Percentiles rank a stretch among this genome's conserved stretches.
phyloP scores from a whole-genome alignment of 2,797 vertebrate species.

The Diceros bicornis region DNA sequence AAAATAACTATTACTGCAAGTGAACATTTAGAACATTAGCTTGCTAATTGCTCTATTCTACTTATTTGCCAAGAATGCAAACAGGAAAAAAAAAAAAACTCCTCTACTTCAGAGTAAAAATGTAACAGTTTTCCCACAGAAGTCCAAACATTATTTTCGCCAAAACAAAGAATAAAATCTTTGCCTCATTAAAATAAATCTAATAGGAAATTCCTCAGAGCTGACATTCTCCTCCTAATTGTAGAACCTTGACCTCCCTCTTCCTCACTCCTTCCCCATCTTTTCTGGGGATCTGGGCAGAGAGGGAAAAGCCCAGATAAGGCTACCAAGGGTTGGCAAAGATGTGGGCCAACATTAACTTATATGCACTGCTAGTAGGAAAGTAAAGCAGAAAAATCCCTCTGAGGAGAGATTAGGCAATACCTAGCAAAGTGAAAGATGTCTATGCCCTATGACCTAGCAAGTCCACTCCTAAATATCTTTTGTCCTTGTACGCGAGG shows the following conservation, averaged over 20 bases:
- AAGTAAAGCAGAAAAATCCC: background rate
- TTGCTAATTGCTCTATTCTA: slow-evolving; percentile 69
- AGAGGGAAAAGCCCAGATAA: background rate
- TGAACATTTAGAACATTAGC: slow-evolving; percentile 74
- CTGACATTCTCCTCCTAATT: slow-evolving; percentile 32
- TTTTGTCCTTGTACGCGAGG: background rate
- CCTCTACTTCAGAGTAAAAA: slow-evolving; percentile 58
- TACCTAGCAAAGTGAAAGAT: background rate
- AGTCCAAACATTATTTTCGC: slow-evolving; percentile 63
- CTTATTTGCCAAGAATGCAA: slow-evolving; percentile 71
- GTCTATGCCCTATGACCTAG: background rate
- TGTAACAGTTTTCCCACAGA: slow-evolving; percentile 44
- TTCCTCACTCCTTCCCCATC: background rate
- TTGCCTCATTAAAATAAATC: slow-evolving; percentile 63
- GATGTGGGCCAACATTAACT: background rate
- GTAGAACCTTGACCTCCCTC: background rate
- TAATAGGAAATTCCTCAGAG: slow-evolving; percentile 60
- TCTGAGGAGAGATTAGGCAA: background rate
- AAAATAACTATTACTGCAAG: slow-evolving; percentile 70
- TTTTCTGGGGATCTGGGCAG: background rate
- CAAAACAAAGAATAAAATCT: slow-evolving; percentile 63
- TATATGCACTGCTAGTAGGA: background rate
- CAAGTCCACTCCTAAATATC: background rate
- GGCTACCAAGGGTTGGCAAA: background rate
- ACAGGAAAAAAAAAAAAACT: background rate